phyloP scores from a whole-genome alignment of 2,113 vertebrate species.

The Naja naja region DNA sequence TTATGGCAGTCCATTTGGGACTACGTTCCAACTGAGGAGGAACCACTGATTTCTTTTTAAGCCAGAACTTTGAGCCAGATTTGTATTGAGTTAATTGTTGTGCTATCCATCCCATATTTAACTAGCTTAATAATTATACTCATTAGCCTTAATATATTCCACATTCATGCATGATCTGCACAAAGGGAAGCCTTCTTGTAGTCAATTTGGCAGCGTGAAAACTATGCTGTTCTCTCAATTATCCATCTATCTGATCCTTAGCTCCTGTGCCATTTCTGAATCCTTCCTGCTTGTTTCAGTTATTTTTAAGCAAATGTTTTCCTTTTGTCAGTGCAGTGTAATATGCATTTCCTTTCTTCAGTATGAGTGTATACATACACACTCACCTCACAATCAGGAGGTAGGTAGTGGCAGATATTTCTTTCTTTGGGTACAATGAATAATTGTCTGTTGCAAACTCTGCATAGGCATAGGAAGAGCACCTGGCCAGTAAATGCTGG shows the following conservation, averaged over 20 bases:
- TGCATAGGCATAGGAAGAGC: too few relatives aligned
- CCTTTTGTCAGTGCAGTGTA: neutral
- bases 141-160: neutral
- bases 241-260: neutral
- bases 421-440: too few relatives aligned
- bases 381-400: too few relatives aligned
- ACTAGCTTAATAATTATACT: neutral
- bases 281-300: neutral
- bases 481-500: too few relatives aligned
- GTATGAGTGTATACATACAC: neutral
- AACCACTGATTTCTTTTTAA: neutral
- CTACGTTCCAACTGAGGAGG: neutral
- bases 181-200: neutral
- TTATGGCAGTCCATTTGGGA: neutral
- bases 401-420: too few relatives aligned
- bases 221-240: neutral
- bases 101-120: neutral
- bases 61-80: neutral
- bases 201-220: neutral
- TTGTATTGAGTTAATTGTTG: neutral
- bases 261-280: neutral
- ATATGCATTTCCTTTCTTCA: neutral
- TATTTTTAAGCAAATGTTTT: neutral
- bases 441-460: too few relatives aligned
- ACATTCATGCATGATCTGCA: neutral